Base-by-base conservation (phyloP, 2,113 vertebrate species). In the Calcarius ornatus region DNA sequence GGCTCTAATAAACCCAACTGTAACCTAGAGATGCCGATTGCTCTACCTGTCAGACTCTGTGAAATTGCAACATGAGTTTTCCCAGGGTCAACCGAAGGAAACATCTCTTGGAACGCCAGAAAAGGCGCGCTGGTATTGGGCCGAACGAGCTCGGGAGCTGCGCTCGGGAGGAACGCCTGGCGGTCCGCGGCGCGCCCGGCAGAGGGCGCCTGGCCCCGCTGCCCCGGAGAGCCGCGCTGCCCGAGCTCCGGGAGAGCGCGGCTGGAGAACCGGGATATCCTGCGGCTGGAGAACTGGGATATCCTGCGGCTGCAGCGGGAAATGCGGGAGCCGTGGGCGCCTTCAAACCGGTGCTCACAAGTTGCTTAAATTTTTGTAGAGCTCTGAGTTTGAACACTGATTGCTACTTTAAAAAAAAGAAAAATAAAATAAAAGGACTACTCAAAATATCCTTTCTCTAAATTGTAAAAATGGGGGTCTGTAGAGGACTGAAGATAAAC, bases 71-170 rank as follows among this genome's bases (percentile, higher is more conserved):
- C 22, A 18, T 8, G 37, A 53, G 42, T 53, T 80, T 85, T 64
- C 35, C 56, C 38, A 35, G 40, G 40, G 42, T 10, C 10, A 56
- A 35, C 0, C 0, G 37, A 54, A 65, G 80, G 54, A 76, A 91
- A 25, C 17, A 3, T 1, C 21, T 53, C 64, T 17, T 8, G 64
- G 48, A 18, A 72, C 12, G 82, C 79, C 78, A 40, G 50, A 78
- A 25, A 6, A 10, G 51, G 40, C 28, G 7, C 37, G 28, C 21
- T 21, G 8, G 53, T 14, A 17, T 23, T 4, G 25, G 13, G 0
- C 20, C 27, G 54, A 2, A 5, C 0, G 15, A 5, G 28, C 2
- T 33, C 3, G 23, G 63, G 31, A 15, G 7, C 2, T 1, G 81
- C 40, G 33, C 37, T 30, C 54, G 27, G 50, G 5, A 12, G 42